Percentiles rank a stretch among this genome's conserved stretches.
Evolutionary conservation across 2,888 invertebrate genomes (phyloP).

Genomic region (Leptinotarsa rubiginosa): DNA sequence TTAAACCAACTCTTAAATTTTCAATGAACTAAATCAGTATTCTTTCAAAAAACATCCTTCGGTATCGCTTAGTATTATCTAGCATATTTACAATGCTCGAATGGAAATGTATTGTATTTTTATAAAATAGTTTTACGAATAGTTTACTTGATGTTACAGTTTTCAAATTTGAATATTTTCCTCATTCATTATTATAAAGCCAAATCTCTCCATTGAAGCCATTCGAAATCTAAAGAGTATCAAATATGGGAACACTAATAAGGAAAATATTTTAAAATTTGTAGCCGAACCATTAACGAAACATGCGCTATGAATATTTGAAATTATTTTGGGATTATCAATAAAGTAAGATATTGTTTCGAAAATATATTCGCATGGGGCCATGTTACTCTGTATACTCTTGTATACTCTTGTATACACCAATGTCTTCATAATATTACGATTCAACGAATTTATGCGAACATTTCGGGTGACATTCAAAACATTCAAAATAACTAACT

Average conservation of each 20-base stretch:
- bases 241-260: too few species aligned
- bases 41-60: background rate
- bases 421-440: background rate
- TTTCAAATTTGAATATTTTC: background rate
- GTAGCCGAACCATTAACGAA: background rate
- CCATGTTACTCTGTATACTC: slow-evolving; percentile 12
- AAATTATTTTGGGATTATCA: background rate
- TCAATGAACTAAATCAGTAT: background rate
- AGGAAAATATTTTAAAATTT: background rate
- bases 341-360: background rate
- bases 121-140: slow-evolving; percentile 7
- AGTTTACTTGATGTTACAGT: background rate
- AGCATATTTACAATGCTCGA: background rate
- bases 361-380: slow-evolving; percentile 8
- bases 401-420: slow-evolving; percentile 1
- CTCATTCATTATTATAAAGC: background rate
- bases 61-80: background rate
- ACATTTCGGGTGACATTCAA: background rate
- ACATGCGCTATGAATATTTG: background rate
- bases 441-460: background rate
- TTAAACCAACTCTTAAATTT: background rate
- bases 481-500: too few species aligned
- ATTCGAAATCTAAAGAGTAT: too few species aligned
- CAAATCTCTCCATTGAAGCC: too few species aligned
- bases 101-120: background rate